phyloP scores from a whole-genome alignment of 2,113 vertebrate genomes.

The Phrynosoma blainvillii region DNA sequence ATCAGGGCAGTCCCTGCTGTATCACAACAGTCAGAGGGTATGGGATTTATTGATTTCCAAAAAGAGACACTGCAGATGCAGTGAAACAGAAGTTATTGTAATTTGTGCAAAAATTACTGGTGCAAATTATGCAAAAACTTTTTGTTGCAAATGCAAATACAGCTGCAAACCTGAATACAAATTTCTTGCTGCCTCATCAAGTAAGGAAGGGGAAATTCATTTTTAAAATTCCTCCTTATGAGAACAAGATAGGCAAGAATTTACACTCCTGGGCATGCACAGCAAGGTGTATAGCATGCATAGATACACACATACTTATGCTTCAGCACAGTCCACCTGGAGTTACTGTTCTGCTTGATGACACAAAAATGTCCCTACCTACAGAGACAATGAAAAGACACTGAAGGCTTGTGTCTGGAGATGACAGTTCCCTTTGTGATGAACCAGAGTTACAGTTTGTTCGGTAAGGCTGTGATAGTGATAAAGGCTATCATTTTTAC shows the following conservation, averaged over 20 bases:
- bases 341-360: slow-evolving; percentile 72
- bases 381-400: slow-evolving; percentile 75
- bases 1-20: too few species aligned
- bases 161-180: too few species aligned
- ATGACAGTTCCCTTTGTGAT: slow-evolving; percentile 81
- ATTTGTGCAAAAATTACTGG: too few species aligned
- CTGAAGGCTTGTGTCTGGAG: slow-evolving; percentile 72
- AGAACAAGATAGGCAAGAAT: neutral
- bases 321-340: slow-evolving; percentile 47
- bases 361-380: slow-evolving; percentile 71
- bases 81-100: too few species aligned
- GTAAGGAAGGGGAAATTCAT: too few species aligned
- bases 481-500: slow-evolving; percentile 78
- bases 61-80: too few species aligned
- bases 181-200: too few species aligned
- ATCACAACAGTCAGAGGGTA: too few species aligned
- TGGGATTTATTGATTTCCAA: too few species aligned
- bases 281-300: neutral
- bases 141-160: too few species aligned
- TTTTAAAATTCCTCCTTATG: too few species aligned
- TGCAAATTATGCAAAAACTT: too few species aligned
- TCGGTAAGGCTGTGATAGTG: slow-evolving; percentile 79
- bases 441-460: slow-evolving; percentile 82
- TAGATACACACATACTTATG: neutral
- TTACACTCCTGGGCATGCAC: neutral